Evolutionary conservation across 2,797 vertebrate species (phyloP), one percentile per base, ranked within the genome.

Genomic region (Remorina albescens): DNA sequence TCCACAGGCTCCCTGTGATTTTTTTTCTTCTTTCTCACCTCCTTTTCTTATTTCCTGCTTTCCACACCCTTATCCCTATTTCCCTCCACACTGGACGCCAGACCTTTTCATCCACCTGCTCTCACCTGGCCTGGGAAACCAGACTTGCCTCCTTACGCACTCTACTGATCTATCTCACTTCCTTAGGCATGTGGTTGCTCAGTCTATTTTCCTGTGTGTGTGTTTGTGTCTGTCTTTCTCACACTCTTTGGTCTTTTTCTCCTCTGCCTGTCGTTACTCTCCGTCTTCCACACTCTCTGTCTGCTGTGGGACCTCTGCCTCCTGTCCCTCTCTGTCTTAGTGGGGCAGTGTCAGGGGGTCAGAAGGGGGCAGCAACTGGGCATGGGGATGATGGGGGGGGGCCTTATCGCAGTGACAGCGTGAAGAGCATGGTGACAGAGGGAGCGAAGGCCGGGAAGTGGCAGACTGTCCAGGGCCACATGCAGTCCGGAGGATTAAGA

Each of bases 401-500:
- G 87, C 92, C 94, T 81, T 94, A 93, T 88, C 95, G 94, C 95
- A 97, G 95, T 90, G 97, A 97, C 94, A 96, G 96, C 86, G 86
- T 95, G 94, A 92, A 94, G 90, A 97, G 95, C 93, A 90, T 92
- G 91, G 82, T 89, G 90, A 76, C 89, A 91, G 96, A 95, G 65
- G 96, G 94, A 84, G 94, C 94, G 85, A 96, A 96, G 93, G 96
- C 88, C 62, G 93, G 97, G 89, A 97, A 94, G 93, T 99, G 97
- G 98, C 96, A 98, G 94, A 96, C 94, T 21, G 95, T 98, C 93
- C 98, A 99, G 94, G 96, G 96, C 92, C 97, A 97, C 94, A 92
- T 98, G 94, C 96, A 97, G 81, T 96, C 97, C 32, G 98, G 97
- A 94, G 97, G 97, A 94, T 93, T 99, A 94, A 97, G 95, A 95